Evolutionary conservation across 2,113 vertebrate species (phyloP), one percentile per base, ranked within the genome.

Genomic region (Casuarius casuarius): DNA sequence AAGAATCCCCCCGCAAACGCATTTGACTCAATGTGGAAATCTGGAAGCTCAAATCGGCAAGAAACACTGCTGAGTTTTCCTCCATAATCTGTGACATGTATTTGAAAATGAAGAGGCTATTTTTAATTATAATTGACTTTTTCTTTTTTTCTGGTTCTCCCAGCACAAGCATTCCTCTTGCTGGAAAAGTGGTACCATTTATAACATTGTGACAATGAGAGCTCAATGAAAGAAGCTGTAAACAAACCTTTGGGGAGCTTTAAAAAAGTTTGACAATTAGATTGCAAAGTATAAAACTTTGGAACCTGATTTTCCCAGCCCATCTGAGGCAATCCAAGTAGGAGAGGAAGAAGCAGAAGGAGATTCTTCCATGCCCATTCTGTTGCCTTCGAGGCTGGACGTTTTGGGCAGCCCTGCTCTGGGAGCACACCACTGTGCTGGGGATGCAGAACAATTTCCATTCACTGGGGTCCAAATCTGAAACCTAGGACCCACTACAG

Each of bases 111-210:
- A 75, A 90, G 56, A 73, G n/a, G 38, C 35, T 90, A 51, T 90
- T 96, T 92, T 90, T 92, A 84, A 90, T 94, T 89, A 48, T 48
- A 96, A 86, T 72, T 78, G 73, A 77, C 70, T 35, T 72, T 82
- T 87, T 49, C 78, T 28, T 48, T 52, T 26, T 10, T 7, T 51
- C 31, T 61, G 42, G 44, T 78, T 93, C 31, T 86, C 56, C 73
- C 86, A 92, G 68, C 44, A 44, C 92, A 86, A 42, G 4, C 76
- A 84, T 89, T 95, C n/a, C n/a, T 87, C 62, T 92, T 72, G 5
- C 56, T 72, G 56, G 58, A 84, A 72, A 87, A 90, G 79, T 61
- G 46, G 4, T n/a, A 16, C 40, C 4, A 5, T 73, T 90, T 92
- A 40, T 19, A 90, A 33, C 25, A 8, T 40, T 19, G 1, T 81